Base-by-base conservation (phyloP, 2,888 invertebrate genomes). In the Laothoe populi region DNA sequence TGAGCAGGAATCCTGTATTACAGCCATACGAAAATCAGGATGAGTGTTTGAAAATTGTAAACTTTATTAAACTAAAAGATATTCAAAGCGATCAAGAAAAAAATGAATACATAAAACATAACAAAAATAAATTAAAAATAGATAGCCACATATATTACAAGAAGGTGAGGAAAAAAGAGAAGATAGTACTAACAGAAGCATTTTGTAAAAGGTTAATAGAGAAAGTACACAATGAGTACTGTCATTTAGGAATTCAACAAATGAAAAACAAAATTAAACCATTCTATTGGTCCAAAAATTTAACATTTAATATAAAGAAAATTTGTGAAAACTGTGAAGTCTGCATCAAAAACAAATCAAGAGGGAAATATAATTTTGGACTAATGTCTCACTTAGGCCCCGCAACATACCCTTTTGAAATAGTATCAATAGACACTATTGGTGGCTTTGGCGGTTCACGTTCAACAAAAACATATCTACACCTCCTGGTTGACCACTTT, bases 391-490 rank as follows among this genome's bases (percentile, higher is more conserved):
- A 70, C 8, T 49, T 71, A 57, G 72, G 69, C 11, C 38, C 7
- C 1, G 7, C 38, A 2, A 38, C 38, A 10, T 8, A 11, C 1
- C 7, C 11, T 4, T 38, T 38, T 38, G 38, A 38, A 38, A 63
- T 75, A 76, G 64, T 70, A 0, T 71, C 70, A 1, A 69, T 70
- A 53, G 71, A 72, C 24, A 71, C 70, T 0, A 70, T 73, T 38
- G 72, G 68, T 5, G 71, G 73, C 63, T 57, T 71, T 45, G 70
- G 71, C 57, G 69, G 71, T 8, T 72, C 72, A 57, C 72, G 74
- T 66, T 38, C 38, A 38, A 38, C 38, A 38, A 38, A 38, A 3
- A 71, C 5, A 65, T 74, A 71, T 31, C 48, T 71, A 59, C 74
- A 76, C 46, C 67, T 76, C 1, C 45, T 73, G 40, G 69, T 71